These are phyloP conservation scores for Drosophila conformis DNA, from an alignment of 2,888 invertebrate species.

Conservation along the genomic window DNA sequence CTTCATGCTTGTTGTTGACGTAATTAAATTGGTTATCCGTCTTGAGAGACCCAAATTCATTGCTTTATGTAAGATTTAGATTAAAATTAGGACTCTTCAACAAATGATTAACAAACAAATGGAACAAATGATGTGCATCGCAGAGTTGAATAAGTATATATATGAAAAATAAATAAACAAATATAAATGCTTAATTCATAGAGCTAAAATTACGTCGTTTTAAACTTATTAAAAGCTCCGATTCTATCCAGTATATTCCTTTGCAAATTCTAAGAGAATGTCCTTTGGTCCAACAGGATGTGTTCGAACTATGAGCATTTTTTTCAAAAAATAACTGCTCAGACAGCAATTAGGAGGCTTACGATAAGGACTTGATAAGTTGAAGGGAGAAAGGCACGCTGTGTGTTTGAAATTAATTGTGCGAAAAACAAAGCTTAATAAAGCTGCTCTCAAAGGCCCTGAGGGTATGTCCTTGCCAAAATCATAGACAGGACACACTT, in stretches of 20 bases:
- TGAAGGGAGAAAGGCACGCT: neutral
- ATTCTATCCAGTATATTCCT: neutral
- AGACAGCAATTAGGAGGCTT: neutral
- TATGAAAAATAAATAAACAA: neutral
- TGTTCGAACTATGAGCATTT: neutral
- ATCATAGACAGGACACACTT: neutral
- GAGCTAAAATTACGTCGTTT: neutral
- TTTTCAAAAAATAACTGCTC: neutral
- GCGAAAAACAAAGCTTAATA: neutral
- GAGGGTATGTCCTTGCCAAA: neutral
- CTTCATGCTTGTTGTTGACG: neutral
- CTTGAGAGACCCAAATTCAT: neutral
- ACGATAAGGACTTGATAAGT: neutral
- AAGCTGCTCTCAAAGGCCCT: neutral
- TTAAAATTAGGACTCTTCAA: neutral
- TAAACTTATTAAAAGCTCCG: neutral
- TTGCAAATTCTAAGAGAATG: neutral
- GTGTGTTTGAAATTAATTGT: constrained; percentile 4
- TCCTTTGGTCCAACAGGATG: neutral
- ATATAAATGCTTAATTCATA: neutral
- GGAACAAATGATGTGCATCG: neutral
- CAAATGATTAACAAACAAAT: neutral
- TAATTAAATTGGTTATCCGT: neutral
- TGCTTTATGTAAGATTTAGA: neutral
- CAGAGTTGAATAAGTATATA: neutral